A percentile compares a stretch with the other conserved stretches of the same genome.
phyloP scores from a whole-genome alignment of 2,888 invertebrate genomes.

The Dione juno region DNA sequence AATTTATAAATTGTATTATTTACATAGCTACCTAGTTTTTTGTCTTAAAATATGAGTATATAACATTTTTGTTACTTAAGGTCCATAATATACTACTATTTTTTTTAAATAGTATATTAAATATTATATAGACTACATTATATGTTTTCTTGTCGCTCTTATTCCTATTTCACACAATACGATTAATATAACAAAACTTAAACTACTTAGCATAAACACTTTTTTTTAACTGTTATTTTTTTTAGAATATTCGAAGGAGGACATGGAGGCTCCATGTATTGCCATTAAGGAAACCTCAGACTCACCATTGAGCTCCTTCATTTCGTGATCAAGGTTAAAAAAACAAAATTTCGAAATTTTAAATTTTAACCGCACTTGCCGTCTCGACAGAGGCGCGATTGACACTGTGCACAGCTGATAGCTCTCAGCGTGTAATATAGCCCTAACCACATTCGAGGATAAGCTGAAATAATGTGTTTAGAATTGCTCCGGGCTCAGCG shows the following conservation, averaged over 20 bases:
- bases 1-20: no score
- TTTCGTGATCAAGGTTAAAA: constrained; percentile 37
- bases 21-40: no score
- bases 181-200: no score
- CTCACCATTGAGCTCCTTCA: constrained; percentile 44
- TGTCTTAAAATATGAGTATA: no score
- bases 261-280: constrained; percentile 26
- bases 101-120: not conserved
- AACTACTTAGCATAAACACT: no score
- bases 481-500: constrained; percentile 19
- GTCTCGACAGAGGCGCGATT: constrained; percentile 47
- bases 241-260: not conserved
- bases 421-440: constrained; percentile 48
- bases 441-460: constrained; percentile 47
- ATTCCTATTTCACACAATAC: no score
- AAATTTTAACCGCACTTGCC: constrained; percentile 36
- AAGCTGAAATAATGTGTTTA: constrained; percentile 32
- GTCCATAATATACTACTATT: not conserved
- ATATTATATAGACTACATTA: not conserved
- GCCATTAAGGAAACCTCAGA: constrained; percentile 23
- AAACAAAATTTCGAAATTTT: constrained; percentile 27
- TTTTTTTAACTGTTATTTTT: no score
- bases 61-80: no score
- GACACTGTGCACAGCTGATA: constrained; percentile 48
- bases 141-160: not conserved